phyloP scores from a whole-genome alignment of 2,113 vertebrate genomes.

The Podarcis raffonei region DNA sequence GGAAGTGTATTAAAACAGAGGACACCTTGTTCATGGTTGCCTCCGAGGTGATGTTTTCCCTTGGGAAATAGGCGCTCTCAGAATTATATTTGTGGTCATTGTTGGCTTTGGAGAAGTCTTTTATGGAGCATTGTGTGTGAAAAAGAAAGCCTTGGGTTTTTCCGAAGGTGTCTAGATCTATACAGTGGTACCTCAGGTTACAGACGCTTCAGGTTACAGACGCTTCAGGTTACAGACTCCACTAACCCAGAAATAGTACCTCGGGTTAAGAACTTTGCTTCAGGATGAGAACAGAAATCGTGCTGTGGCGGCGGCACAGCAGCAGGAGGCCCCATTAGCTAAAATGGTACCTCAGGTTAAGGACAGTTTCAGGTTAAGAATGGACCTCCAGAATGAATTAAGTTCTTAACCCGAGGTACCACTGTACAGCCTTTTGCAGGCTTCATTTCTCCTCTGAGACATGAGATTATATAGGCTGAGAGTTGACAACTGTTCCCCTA shows the following conservation, averaged over 20 bases:
- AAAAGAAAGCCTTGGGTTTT: conserved; percentile 8
- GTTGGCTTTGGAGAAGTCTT: background rate
- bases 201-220: no score
- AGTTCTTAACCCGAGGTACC: no score
- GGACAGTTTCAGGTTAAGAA: no score
- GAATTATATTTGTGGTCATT: background rate
- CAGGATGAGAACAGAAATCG: no score
- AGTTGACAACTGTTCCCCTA: background rate
- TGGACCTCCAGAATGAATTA: no score
- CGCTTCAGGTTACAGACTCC: no score
- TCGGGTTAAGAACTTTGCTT: no score
- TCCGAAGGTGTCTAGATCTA: background rate
- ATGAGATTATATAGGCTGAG: background rate
- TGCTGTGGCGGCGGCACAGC: no score
- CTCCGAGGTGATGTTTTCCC: background rate
- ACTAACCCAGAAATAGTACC: no score
- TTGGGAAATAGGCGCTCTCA: background rate
- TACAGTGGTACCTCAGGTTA: background rate
- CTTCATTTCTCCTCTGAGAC: conserved; percentile 2
- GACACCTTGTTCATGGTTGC: background rate
- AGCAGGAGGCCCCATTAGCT: no score
- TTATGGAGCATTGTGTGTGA: background rate
- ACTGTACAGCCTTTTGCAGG: background rate
- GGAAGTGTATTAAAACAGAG: background rate
- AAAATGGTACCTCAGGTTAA: no score